These are phyloP conservation scores for Taeniopygia guttata DNA, from an alignment of 2,797 vertebrate species.

Conservation along the genomic window DNA sequence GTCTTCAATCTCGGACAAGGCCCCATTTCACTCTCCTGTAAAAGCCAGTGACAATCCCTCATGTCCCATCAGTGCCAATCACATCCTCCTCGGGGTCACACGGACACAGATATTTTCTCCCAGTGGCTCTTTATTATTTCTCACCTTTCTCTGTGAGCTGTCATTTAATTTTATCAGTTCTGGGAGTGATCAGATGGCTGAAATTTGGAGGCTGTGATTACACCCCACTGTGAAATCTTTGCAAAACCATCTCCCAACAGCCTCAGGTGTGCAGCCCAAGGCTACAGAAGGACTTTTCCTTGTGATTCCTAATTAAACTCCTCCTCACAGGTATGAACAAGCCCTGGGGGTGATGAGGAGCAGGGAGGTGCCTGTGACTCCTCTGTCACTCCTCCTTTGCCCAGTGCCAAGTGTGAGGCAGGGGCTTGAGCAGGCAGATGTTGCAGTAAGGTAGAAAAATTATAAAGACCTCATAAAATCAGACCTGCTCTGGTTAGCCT, in stretches of 20 bases:
- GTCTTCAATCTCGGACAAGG: too few species aligned
- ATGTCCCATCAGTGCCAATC: neutral
- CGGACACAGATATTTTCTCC: neutral
- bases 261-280: neutral
- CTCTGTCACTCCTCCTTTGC: neutral
- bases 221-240: neutral
- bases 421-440: neutral
- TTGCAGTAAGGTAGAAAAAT: too few species aligned
- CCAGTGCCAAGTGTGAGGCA: neutral
- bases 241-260: neutral
- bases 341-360: neutral
- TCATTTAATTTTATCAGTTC: neutral
- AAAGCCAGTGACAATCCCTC: neutral
- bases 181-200: neutral
- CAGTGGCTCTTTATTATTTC: neutral
- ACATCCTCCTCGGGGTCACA: neutral
- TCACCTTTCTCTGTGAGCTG: neutral
- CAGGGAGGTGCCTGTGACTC: neutral
- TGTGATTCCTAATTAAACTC: neutral
- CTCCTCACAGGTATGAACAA: neutral
- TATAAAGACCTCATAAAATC: too few species aligned
- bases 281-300: neutral
- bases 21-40: neutral
- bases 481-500: too few species aligned
- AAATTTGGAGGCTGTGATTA: neutral